Evolutionary conservation across 2,113 vertebrate genomes (phyloP).

Genomic region (Panthera tigris): DNA sequence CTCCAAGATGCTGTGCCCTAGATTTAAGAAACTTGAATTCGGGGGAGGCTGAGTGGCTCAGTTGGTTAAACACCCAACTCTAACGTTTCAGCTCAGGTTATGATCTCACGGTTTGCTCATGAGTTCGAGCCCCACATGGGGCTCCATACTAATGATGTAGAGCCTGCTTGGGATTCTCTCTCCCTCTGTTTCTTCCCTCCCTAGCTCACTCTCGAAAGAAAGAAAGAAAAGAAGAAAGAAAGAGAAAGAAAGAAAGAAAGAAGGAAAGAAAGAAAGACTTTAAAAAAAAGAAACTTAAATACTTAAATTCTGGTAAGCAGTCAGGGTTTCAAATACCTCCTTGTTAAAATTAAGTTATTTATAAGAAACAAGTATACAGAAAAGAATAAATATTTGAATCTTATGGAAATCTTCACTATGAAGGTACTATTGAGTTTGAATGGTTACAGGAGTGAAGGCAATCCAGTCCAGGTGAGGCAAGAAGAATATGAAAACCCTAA

Average conservation of each 20-base stretch:
- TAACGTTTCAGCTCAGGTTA: too few relatives aligned
- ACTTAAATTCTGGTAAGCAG: background rate
- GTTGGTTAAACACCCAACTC: too few relatives aligned
- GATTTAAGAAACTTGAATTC: background rate
- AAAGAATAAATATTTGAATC: background rate
- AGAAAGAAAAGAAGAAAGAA: too few relatives aligned
- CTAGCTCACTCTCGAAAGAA: too few relatives aligned
- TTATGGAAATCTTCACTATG: background rate
- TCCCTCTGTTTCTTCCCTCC: too few relatives aligned
- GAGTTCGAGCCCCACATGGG: too few relatives aligned
- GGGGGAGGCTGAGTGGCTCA: too few relatives aligned
- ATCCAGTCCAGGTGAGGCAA: background rate
- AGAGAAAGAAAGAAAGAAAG: too few relatives aligned
- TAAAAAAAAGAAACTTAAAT: background rate
- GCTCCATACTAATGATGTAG: too few relatives aligned
- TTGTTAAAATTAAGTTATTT: slow-evolving; percentile 20
- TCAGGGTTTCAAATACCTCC: background rate
- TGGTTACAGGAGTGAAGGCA: background rate
- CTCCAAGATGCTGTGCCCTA: background rate
- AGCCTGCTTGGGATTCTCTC: too few relatives aligned
- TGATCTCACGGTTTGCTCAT: too few relatives aligned
- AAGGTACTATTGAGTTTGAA: background rate
- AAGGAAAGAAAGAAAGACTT: too few relatives aligned
- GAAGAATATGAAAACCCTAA: background rate
- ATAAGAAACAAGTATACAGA: background rate